phyloP scores from a whole-genome alignment of 2,888 invertebrate genomes.

The Aspidapion aeneum region DNA sequence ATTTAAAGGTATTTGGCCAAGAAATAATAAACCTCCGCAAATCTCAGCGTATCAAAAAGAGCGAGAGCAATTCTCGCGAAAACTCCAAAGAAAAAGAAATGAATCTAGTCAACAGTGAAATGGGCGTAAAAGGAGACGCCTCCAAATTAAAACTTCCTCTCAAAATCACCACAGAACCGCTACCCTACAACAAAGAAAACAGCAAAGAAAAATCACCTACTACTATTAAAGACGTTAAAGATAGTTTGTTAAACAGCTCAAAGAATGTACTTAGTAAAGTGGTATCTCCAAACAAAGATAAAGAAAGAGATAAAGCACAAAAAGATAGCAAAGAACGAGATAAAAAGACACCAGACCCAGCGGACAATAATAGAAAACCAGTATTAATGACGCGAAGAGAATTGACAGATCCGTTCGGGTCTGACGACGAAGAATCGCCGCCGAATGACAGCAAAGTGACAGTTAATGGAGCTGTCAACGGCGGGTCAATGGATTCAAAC shows the following conservation, averaged over 20 bases:
- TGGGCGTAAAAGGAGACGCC: conserved; percentile 31
- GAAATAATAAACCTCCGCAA: conserved; percentile 66
- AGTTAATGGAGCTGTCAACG: conserved; percentile 32
- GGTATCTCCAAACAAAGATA: conserved; percentile 71
- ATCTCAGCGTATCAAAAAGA: conserved; percentile 48
- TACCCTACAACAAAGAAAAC: conserved; percentile 38
- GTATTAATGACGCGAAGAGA: conserved; percentile 80
- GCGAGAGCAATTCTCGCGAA: conserved; percentile 7
- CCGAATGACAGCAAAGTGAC: not conserved
- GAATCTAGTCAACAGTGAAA: conserved; percentile 34
- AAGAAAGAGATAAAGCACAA: too few species aligned
- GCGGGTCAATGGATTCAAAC: conserved; percentile 25
- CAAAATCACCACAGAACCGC: conserved; percentile 40
- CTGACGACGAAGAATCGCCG: conserved; percentile 67
- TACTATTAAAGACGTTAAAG: conserved; percentile 67
- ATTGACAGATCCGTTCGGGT: conserved; percentile 85
- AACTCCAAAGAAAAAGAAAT: conserved; percentile 34
- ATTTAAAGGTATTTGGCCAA: conserved; percentile 58
- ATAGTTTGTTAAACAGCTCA: conserved; percentile 65
- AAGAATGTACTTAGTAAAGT: conserved; percentile 66
- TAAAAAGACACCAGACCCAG: too few species aligned
- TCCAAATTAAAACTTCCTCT: conserved; percentile 41
- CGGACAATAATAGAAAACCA: conserved; percentile 40
- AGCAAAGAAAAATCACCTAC: conserved; percentile 55
- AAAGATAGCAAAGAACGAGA: conserved; percentile 41